Percentiles rank a stretch among this genome's conserved stretches.
Evolutionary conservation across 2,888 invertebrate genomes (phyloP).

Genomic region (Cotesia congregata): DNA sequence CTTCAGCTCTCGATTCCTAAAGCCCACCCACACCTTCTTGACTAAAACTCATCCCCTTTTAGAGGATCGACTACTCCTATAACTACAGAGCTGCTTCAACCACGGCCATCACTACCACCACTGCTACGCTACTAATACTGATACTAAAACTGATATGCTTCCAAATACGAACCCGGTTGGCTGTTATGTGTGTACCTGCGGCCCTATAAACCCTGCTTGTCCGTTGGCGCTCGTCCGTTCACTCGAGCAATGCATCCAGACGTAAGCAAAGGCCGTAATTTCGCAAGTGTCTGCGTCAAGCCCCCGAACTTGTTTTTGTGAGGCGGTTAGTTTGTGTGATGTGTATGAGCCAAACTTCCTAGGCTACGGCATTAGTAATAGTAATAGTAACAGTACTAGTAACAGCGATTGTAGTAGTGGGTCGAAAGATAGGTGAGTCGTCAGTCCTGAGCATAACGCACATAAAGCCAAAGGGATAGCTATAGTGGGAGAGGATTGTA

Average conservation of each 20-base stretch:
- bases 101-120: constrained; percentile 40
- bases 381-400: constrained; percentile 14
- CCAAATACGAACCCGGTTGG: constrained; percentile 24
- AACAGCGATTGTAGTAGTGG: not conserved
- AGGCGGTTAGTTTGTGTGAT: not conserved
- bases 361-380: not conserved
- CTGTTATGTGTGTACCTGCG: constrained; percentile 41
- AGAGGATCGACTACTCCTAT: constrained; percentile 37
- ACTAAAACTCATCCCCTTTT: constrained; percentile 33
- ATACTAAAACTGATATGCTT: not conserved
- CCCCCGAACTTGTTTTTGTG: constrained; percentile 33
- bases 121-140: not conserved
- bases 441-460: not conserved
- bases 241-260: constrained; percentile 61
- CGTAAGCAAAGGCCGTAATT: constrained; percentile 64
- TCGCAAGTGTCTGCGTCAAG: constrained; percentile 61
- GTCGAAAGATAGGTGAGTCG: not conserved
- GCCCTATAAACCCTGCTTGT: constrained; percentile 62
- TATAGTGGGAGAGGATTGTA: not conserved
- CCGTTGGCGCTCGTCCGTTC: constrained; percentile 56
- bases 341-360: not conserved
- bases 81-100: constrained; percentile 24
- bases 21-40: constrained; percentile 36
- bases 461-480: constrained; percentile 2
- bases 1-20: constrained; percentile 45